Evolutionary conservation across 2,888 invertebrate genomes (phyloP), one percentile per base, ranked within the genome.

Genomic region (Vanessa cardui): DNA sequence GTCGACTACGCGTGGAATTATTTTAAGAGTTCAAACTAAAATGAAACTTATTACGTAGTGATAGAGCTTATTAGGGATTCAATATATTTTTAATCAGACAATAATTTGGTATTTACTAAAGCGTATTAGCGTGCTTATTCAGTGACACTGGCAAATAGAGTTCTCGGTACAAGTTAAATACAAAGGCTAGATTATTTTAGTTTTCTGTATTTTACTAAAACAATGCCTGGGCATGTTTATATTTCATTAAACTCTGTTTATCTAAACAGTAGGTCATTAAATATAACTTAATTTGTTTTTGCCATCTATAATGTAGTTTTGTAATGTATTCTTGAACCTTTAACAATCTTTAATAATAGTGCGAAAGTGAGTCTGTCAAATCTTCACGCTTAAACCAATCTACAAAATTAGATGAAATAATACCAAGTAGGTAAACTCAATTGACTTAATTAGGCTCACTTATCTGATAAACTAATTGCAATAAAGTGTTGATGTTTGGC

Each of bases 81-180:
- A 15, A 52, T 58, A 56, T 54, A 47, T 62, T 50, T 61, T 61
- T 64, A 64, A 68, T 68, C 64, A 68, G 60, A 62, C 68, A 62
- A 68, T 68, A 64, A 64, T 64, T 68, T 62, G 68, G 68, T 68
- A 68, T 68, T 68, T 68, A 68, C 68, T 64, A 68, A 66, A 60
- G 68, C 61, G 52, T 54, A 54, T 54, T 54, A 54, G 31, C 31
- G 6, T 16, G 26, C 26, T 31, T 54, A 54, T 31, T 54, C 16
- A 31, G 16, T 31, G 52, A 31, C 26, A 54, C 52, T 31, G n/a
- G 26, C n/a, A 31, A 54, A 54, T 54, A 54, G 47, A 62, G 49
- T 66, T 54, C 44, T 62, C 58, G 54, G 61, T 56, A 18, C 33
- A 58, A 49, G 56, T 66, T 62, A 66, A 62, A 56, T 58, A 62